Conservation (phyloP, 2,888 invertebrate species). For the Parnassius orleans region DNA sequence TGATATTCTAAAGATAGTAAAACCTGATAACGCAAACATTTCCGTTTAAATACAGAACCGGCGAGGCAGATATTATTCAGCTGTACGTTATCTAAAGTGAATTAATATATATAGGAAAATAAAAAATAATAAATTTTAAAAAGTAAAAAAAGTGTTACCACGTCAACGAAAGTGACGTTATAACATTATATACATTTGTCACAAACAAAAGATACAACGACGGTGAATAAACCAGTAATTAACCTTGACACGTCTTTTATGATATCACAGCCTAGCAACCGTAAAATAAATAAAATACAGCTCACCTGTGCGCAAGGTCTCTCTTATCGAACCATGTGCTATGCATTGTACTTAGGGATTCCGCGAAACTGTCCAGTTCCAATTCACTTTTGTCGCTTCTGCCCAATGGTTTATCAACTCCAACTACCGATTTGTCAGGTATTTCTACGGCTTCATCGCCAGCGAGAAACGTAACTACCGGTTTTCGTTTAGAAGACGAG, state of each 20-base stretch:
- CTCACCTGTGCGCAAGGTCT: slow-evolving; percentile 81
- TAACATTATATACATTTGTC: too few relatives aligned
- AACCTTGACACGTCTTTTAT: slow-evolving; percentile 1
- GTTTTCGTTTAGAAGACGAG: slow-evolving; percentile 68
- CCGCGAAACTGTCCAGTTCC: slow-evolving; percentile 80
- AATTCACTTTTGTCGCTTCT: slow-evolving; percentile 69
- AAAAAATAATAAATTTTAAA: too few relatives aligned
- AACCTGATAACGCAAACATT: too few relatives aligned
- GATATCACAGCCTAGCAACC: slow-evolving; percentile 19
- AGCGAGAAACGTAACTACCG: slow-evolving; percentile 61
- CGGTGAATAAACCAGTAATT: not conserved
- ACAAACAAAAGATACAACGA: too few relatives aligned
- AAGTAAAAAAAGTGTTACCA: too few relatives aligned
- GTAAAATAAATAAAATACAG: slow-evolving; percentile 4
- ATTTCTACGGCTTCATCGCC: slow-evolving; percentile 70
- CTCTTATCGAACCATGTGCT: slow-evolving; percentile 80
- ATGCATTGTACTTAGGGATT: slow-evolving; percentile 68
- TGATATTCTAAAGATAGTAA: too few relatives aligned
- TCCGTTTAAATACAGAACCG: too few relatives aligned
- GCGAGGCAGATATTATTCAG: too few relatives aligned
- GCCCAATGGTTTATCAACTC: slow-evolving; percentile 60
- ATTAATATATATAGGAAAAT: too few relatives aligned
- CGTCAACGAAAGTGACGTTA: too few relatives aligned
- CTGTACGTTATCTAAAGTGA: too few relatives aligned
- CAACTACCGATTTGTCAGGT: slow-evolving; percentile 69